Base-by-base conservation (phyloP, 2,797 vertebrate species). In the Sebastes flavidus region DNA sequence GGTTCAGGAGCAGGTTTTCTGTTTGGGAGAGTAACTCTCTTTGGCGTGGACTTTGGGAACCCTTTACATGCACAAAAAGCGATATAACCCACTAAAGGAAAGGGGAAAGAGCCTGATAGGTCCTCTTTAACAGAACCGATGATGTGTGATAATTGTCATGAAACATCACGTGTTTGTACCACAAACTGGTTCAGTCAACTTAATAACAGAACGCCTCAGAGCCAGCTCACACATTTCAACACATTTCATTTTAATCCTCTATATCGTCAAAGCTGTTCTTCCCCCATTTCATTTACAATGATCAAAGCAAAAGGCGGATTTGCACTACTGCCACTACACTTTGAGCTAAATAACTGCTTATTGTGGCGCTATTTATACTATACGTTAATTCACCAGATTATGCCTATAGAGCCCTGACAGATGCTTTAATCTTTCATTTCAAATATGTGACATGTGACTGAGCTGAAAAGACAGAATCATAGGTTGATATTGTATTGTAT, bases 241-340 rank as follows among this genome's bases (percentile, higher is more conserved):
- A 77, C 25, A 65, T 86, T 83, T 82, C 76, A 68, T 46, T 18
- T 18, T 87, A 86, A 91, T 91, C 84, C 88, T 79, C 63, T 36
- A 18, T 69, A 72, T 65, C 16, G 2, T 88, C 74, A 83, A 72
- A 74, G 72, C 73, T 66, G 72, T 76, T 81, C 62, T 42, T 72
- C 56, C 30, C 30, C 36, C 24, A 56, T 67, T 83, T 55, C 58
- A 77, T 87, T 82, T 84, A 32, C 82, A 80, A 59, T 68, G 89
- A 94, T 90, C 86, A 92, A 93, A 93, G 89, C 77, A 29, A 68
- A 66, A 54, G 38, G n/a, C 4, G 16, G 72, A 82, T 87, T 82
- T 82, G 75, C 83, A 38, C 36, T 38, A 38, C 61, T 78, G 65
- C 66, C 46, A 25, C 67, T 66, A 65, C 78, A 78, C 78, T 87